Evolutionary conservation across 1,140 invertebrate species (phyloP), one percentile per base, ranked within the genome.

Genomic region (Hyles euphorbiae): DNA sequence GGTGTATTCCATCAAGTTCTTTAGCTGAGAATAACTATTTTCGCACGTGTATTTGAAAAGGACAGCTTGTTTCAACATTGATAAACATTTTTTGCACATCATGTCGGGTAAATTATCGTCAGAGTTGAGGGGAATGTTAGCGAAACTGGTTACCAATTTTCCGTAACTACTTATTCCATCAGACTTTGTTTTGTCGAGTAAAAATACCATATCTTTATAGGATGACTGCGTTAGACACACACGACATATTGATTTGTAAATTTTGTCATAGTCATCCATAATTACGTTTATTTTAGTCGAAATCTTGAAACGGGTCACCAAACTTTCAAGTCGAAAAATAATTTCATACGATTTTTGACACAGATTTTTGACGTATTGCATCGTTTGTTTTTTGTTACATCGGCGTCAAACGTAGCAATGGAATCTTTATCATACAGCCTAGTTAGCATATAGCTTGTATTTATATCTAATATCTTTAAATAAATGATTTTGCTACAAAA

Each of bases 41-140:
- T 88, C 78, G 53, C 80, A 82, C 12, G 63, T 76, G 12, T 78
- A 67, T 61, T 84, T 86, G 47, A 88, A 88, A n/a, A 61, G 56
- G 45, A 84, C 80, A 33, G 71, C 65, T 62, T 80, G 70, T 67
- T 80, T 82, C 61, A 88, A 58, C 44, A 75, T 61, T 58, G 53
- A 58, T 53, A 80, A 64, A 65, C 85, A 88, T 9, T 75, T 78
- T 32, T 59, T 56, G 51, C 85, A 88, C 75, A 88, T 83, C 48
- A 53, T 64, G 34, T 47, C 56, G 1, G 85, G 85, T 12, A 83
- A 74, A 65, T 56, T 54, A 58, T 86, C 72, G 32, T 76, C 54
- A 51, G 67, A 69, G 66, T 74, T 52, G n/a, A 83, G 63, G 10
- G 50, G 58, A 65, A 86, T 72, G 52, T 75, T 70, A 6, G 83